Percentiles rank a stretch among this genome's conserved stretches.
These are phyloP conservation scores for Acanthornis magna DNA, from an alignment of 2,797 vertebrate species.

Conservation along the genomic window DNA sequence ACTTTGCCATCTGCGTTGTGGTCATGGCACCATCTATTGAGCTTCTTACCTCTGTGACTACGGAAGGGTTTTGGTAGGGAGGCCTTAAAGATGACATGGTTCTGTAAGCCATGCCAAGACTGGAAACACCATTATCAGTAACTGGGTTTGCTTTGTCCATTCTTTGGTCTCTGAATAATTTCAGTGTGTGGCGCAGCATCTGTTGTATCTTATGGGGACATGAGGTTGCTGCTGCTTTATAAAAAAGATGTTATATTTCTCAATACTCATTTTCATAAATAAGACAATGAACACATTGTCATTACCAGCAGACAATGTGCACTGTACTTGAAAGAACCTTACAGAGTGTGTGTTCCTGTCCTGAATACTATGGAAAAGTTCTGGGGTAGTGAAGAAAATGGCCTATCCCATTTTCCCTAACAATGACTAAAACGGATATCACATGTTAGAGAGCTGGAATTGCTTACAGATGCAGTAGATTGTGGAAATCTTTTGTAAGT, in stretches of 20 bases:
- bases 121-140: not conserved
- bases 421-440: not conserved
- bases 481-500: not conserved
- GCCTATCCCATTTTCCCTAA: not conserved
- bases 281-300: not conserved
- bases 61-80: not conserved
- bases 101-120: not conserved
- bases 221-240: not conserved
- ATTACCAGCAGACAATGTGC: not conserved
- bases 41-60: not conserved
- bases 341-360: not conserved
- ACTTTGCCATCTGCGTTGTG: not conserved
- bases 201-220: not conserved
- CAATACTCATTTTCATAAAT: not conserved
- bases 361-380: not conserved
- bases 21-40: not conserved
- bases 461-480: not conserved
- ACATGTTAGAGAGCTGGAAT: not conserved
- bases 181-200: not conserved
- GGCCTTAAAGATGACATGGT: not conserved
- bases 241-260: not conserved
- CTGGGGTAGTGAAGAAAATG: not conserved
- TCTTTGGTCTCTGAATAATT: not conserved
- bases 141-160: not conserved
- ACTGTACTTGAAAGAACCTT: not conserved